Conservation (phyloP, 2,888 invertebrate species). For the Stictocephala bisonia region DNA sequence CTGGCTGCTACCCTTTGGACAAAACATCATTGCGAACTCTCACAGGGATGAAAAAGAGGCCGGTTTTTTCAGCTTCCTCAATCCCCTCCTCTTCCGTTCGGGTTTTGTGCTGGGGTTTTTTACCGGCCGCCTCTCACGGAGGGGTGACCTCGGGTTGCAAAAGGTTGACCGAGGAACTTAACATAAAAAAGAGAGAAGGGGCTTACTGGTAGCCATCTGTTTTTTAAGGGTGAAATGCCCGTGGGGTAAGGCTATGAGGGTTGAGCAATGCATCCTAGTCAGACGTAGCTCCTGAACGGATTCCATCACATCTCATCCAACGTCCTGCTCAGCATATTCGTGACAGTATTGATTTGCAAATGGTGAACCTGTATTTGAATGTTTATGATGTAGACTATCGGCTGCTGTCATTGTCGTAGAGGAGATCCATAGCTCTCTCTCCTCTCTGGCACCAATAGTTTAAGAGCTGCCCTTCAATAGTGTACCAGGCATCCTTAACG, state of each 20-base stretch:
- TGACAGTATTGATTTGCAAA: slow-evolving; percentile 36
- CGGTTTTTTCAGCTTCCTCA: slow-evolving; percentile 38
- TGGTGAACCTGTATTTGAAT: slow-evolving; percentile 22
- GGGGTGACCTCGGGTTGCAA: slow-evolving; percentile 60
- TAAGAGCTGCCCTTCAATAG: no score
- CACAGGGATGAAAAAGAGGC: slow-evolving; percentile 43
- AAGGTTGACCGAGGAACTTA: slow-evolving; percentile 55
- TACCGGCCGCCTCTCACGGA: slow-evolving; percentile 37
- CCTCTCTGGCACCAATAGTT: no score
- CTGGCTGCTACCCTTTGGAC: slow-evolving; percentile 47
- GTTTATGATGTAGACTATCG: no score
- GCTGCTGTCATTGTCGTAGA: no score
- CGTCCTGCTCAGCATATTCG: slow-evolving; percentile 29
- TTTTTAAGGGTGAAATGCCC: slow-evolving; percentile 53
- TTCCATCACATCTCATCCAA: background rate
- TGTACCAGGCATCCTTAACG: no score
- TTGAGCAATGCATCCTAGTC: background rate
- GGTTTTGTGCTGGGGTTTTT: slow-evolving; percentile 43
- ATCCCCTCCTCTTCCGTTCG: slow-evolving; percentile 45
- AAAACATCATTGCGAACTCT: slow-evolving; percentile 43
- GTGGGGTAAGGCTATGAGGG: slow-evolving; percentile 32
- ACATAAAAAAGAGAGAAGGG: slow-evolving; percentile 46
- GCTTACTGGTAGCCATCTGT: slow-evolving; percentile 52
- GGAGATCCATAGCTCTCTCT: no score
- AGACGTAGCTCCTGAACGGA: background rate